Evolutionary conservation across 2,797 vertebrate genomes (phyloP).

Genomic region (Microctenopoma lineatum): DNA sequence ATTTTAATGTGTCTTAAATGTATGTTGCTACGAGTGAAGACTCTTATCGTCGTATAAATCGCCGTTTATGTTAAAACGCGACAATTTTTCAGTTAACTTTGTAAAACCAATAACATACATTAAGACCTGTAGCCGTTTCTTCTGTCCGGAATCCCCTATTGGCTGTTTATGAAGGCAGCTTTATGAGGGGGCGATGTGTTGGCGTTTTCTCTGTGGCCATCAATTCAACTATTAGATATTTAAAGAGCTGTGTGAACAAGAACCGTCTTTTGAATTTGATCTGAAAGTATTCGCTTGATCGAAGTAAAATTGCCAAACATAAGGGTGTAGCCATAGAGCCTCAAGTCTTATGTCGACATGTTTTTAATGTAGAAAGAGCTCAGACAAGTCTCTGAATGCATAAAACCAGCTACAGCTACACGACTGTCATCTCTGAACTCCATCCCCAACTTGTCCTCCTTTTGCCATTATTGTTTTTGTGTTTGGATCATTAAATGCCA

Average conservation of each 20-base stretch:
- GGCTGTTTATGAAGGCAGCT: slow-evolving; percentile 2
- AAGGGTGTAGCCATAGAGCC: slow-evolving; percentile 35
- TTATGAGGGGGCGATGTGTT: not conserved
- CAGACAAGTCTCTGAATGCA: slow-evolving; percentile 15
- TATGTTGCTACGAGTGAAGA: not conserved
- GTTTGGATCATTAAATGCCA: slow-evolving; percentile 28
- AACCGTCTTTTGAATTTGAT: not conserved
- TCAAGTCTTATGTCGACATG: slow-evolving; percentile 38
- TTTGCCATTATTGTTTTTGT: slow-evolving; percentile 2
- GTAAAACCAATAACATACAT: not conserved
- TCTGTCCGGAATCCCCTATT: slow-evolving; percentile 1
- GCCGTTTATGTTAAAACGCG: not conserved
- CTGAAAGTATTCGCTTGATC: not conserved
- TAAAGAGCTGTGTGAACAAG: not conserved
- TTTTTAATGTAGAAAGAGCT: slow-evolving; percentile 23
- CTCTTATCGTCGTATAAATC: not conserved
- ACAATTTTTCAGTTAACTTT: not conserved
- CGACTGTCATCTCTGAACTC: slow-evolving; percentile 20
- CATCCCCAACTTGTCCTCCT: slow-evolving; percentile 7
- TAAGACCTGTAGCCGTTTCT: slow-evolving; percentile 48
- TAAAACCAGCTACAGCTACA: slow-evolving; percentile 17
- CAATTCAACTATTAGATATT: slow-evolving; percentile 13
- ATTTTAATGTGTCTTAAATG: not conserved
- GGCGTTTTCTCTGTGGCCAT: not conserved
- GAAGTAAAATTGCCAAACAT: slow-evolving; percentile 23